These are phyloP conservation scores for Strix uralensis DNA, from an alignment of 2,113 vertebrate genomes.

Conservation along the genomic window DNA sequence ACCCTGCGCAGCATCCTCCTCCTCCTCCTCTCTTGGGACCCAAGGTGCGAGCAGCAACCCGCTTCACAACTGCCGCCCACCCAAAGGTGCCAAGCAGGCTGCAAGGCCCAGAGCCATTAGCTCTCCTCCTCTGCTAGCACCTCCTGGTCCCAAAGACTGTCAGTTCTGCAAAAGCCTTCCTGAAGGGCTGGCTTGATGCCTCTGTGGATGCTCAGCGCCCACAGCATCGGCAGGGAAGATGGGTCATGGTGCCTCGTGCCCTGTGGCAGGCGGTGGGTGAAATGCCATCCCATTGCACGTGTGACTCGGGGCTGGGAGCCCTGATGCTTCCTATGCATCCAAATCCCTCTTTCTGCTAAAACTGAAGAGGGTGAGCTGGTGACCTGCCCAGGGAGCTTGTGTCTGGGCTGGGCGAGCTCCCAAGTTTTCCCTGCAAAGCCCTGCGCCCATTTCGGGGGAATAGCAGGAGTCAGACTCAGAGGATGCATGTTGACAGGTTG, in stretches of 20 bases:
- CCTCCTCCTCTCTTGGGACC: not conserved
- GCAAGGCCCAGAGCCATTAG: not conserved
- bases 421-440: not conserved
- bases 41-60: not conserved
- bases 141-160: not conserved
- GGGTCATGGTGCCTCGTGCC: not conserved
- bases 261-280: not conserved
- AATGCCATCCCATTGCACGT: not conserved
- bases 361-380: not conserved
- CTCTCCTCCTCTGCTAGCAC: not conserved
- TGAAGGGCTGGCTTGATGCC: not conserved
- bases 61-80: not conserved
- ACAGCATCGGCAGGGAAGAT: not conserved
- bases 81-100: not conserved
- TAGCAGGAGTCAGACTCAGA: not conserved
- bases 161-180: not conserved
- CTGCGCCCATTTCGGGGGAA: not conserved
- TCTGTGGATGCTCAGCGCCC: not conserved
- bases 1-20: accelerated
- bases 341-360: not conserved
- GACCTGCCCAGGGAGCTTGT: not conserved
- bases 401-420: not conserved
- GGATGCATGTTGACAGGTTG: not conserved
- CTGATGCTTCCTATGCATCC: not conserved
- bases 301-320: not conserved